These are phyloP conservation scores for Protula sp. DNA, from an alignment of 2,888 invertebrate species.

Conservation along the genomic window DNA sequence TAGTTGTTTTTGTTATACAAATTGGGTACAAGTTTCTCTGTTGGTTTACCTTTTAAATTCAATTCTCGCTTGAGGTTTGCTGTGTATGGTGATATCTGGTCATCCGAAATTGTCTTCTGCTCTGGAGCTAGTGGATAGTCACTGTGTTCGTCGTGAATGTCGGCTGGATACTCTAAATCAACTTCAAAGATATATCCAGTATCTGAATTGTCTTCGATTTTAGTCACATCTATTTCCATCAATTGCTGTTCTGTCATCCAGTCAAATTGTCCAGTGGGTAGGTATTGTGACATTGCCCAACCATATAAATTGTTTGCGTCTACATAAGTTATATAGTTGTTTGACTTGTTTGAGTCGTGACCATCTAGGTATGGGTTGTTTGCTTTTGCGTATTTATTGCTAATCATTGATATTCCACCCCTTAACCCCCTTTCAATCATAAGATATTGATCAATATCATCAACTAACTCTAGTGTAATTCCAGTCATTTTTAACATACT, in stretches of 20 bases:
- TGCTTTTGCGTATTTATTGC: slow-evolving; percentile 28
- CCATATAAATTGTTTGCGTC: neutral
- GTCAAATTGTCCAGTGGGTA: neutral
- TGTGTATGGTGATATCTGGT: neutral
- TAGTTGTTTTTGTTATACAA: neutral
- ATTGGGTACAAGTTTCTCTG: neutral
- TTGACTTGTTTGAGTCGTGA: too few species aligned
- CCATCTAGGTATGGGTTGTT: too few species aligned
- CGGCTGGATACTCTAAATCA: neutral
- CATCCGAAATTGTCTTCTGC: neutral
- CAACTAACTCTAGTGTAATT: slow-evolving; percentile 27
- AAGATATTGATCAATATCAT: slow-evolving; percentile 29
- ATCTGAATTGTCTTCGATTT: neutral
- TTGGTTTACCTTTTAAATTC: neutral
- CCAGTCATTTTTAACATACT: slow-evolving; percentile 30
- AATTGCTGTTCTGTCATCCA: neutral
- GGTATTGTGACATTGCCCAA: neutral
- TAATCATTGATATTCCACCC: too few species aligned
- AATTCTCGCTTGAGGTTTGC: neutral
- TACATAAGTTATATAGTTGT: neutral
- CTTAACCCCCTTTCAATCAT: too few species aligned
- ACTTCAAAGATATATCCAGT: neutral
- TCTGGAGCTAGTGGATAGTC: neutral
- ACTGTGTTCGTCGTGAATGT: neutral
- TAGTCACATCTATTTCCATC: neutral